Base-by-base conservation (phyloP, 2,888 invertebrate species). In the Tanytarsus gracilentus region DNA sequence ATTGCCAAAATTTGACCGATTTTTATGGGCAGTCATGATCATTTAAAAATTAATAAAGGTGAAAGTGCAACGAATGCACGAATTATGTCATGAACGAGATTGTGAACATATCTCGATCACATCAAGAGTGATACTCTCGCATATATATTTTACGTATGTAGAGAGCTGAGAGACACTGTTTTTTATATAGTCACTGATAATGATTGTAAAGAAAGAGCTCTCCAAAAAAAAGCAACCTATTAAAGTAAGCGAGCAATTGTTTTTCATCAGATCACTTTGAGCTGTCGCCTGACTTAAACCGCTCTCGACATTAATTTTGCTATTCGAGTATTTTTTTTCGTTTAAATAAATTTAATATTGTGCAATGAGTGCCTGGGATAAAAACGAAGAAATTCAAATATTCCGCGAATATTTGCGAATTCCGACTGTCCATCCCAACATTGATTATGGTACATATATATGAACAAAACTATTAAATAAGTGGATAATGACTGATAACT, bases 391-490 rank as follows among this genome's bases (percentile, higher is more conserved):
- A 61, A 78, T 88, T 62, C 79, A 84, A 62, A 82, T 84, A 68
- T 86, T 92, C 67, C 77, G 85, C 62, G 84, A 88, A 67, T 92
- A 91, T 75, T 74, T 92, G 59, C 76, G 79, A 65, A 87, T 91
- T 65, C 85, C 87, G 4, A 86, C 87, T 29, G 87, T 89, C 1
- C 91, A 91, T 65, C 91, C 92, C 0, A 74, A 85, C 67, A 76
- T 89, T 14, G 80, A 90, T 71, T 92, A 92, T 70, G 82, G 90
- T 89, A 73, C 78, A 18, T 33, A 52, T 52, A 9, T 33, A 11
- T 33, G 9, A 11, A 23, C 21, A 18, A 3, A 30, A 25, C 11
- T 30, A 29, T 14, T 52, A 21, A 16, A 29, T 25, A 16, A 30
- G 9, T 8, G 9, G 7, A 9, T 9, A 30, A 30, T 30, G 9